Conservation (phyloP, 2,888 invertebrate species). For the Omphaloscelis lunosa region DNA sequence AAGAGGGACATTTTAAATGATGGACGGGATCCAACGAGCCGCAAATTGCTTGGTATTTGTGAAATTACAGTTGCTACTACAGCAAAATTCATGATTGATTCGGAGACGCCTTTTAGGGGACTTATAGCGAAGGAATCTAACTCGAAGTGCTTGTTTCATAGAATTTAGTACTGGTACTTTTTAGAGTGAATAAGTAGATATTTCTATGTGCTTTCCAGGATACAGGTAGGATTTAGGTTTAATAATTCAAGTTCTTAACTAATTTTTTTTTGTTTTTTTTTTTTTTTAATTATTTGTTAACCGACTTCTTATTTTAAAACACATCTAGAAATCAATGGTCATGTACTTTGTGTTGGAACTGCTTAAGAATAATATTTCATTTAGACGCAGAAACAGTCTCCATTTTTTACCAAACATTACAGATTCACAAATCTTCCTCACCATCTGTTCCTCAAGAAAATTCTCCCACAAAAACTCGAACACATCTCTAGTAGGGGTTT, state of each 20-base stretch:
- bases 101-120: neutral
- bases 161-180: neutral
- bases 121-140: neutral
- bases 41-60: conserved; percentile 43
- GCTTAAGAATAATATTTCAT: neutral
- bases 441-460: neutral
- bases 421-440: neutral
- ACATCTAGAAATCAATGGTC: neutral
- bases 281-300: too few species aligned
- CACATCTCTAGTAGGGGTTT: conserved; percentile 49
- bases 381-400: neutral
- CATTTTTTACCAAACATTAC: neutral
- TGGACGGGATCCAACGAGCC: conserved; percentile 11
- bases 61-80: conserved; percentile 34
- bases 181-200: neutral
- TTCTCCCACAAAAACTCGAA: conserved; percentile 3
- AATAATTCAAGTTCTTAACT: neutral
- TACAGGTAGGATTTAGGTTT: neutral
- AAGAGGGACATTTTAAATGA: conserved; percentile 22
- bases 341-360: neutral
- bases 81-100: conserved; percentile 11
- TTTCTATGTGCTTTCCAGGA: neutral
- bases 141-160: neutral
- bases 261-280: neutral
- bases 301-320: neutral